phyloP scores from a whole-genome alignment of 2,888 invertebrate species.

The Epsilonema sp. region DNA sequence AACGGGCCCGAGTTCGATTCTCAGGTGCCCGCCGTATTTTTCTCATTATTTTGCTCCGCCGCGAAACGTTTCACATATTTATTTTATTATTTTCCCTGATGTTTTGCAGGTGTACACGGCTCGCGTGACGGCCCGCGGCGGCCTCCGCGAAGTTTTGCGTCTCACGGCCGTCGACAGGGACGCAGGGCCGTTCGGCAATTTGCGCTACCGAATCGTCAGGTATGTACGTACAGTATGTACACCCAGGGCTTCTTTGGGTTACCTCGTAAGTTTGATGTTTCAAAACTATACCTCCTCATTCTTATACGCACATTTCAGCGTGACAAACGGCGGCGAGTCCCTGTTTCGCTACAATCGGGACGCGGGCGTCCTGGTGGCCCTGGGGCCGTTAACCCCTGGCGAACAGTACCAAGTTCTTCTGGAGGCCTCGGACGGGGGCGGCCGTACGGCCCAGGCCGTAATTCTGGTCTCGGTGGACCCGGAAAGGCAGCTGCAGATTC shows the following conservation, averaged over 20 bases:
- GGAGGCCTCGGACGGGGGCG: slow-evolving; percentile 18
- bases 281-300: no score
- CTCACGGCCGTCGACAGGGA: slow-evolving; percentile 19
- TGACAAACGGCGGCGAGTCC: slow-evolving; percentile 18
- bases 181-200: slow-evolving; percentile 12
- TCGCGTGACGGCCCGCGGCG: slow-evolving; percentile 17
- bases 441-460: slow-evolving; percentile 11
- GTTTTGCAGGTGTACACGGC: slow-evolving; percentile 24
- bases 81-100: no score
- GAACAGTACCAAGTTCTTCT: slow-evolving; percentile 19
- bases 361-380: slow-evolving; percentile 17
- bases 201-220: slow-evolving; percentile 4
- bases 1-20: slow-evolving; percentile 20
- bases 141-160: slow-evolving; percentile 14
- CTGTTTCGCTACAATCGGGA: slow-evolving; percentile 21
- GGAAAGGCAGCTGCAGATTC: no score
- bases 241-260: no score
- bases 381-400: slow-evolving; percentile 17
- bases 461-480: background rate
- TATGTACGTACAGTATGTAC: no score
- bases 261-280: no score
- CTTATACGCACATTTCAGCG: no score
- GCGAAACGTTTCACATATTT: no score
- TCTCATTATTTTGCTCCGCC: no score
- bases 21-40: no score